phyloP scores from a whole-genome alignment of 2,113 vertebrate species.

The Lichenostomus cassidix region DNA sequence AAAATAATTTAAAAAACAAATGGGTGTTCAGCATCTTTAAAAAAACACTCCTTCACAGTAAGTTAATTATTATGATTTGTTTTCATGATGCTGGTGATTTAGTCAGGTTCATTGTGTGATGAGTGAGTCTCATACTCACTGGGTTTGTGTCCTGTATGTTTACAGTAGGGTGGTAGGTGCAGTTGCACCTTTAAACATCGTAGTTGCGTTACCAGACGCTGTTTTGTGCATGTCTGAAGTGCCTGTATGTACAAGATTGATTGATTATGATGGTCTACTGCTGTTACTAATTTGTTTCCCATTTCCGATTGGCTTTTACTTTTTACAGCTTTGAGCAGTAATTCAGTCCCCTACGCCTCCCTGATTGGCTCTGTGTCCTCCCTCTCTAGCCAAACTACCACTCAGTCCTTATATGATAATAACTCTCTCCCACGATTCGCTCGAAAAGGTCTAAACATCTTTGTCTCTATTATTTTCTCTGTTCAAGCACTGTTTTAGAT shows the following conservation, averaged over 20 bases:
- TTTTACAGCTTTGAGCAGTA: constrained; percentile 87
- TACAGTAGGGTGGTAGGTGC: not conserved
- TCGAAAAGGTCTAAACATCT: constrained; percentile 87
- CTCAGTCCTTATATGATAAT: constrained; percentile 85
- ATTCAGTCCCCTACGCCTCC: constrained; percentile 84
- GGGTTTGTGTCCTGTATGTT: constrained; percentile 6
- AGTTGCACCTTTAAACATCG: constrained; percentile 22
- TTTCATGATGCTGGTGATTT: not conserved
- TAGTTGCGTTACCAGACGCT: constrained; percentile 21
- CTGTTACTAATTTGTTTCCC: constrained; percentile 84
- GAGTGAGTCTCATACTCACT: not conserved
- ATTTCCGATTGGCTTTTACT: constrained; percentile 84
- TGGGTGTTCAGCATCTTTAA: not conserved
- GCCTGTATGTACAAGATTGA: constrained; percentile 54
- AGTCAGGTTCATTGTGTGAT: not conserved
- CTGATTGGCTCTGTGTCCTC: constrained; percentile 85
- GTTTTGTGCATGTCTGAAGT: constrained; percentile 73
- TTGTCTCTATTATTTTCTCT: constrained; percentile 81
- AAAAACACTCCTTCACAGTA: not conserved
- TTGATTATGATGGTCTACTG: constrained; percentile 72
- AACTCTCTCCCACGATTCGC: constrained; percentile 84
- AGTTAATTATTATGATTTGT: not conserved
- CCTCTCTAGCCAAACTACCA: constrained; percentile 87
- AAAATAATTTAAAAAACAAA: not conserved
- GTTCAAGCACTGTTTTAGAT: constrained; percentile 80